phyloP scores from a whole-genome alignment of 2,888 invertebrate species.

The Macrosoma leucophasiata region DNA sequence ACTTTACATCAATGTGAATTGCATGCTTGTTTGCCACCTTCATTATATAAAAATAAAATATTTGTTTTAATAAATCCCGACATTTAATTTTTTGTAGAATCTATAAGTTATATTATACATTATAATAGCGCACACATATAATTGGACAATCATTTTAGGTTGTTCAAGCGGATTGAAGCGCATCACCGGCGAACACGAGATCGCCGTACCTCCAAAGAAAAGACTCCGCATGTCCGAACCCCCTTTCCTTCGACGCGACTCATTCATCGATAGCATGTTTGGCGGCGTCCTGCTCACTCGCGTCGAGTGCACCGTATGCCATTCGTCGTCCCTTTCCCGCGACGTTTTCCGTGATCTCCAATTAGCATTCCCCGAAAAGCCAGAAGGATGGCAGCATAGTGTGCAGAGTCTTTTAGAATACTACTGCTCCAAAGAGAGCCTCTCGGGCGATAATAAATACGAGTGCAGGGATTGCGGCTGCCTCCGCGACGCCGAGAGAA shows the following conservation, averaged over 20 bases:
- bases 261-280: constrained; percentile 80
- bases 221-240: constrained; percentile 40
- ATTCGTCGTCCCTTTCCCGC: constrained; percentile 81
- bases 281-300: constrained; percentile 85
- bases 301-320: constrained; percentile 83
- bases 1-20: no score
- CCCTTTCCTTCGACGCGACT: constrained; percentile 41
- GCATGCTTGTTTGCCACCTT: no score
- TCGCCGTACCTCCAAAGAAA: constrained; percentile 35
- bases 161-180: no score
- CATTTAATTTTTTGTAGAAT: neutral
- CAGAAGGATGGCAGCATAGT: constrained; percentile 65
- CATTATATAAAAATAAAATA: no score
- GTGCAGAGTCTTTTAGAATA: constrained; percentile 87
- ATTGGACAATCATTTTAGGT: no score
- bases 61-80: constrained; percentile 3
- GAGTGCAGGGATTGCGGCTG: constrained; percentile 84
- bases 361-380: constrained; percentile 81
- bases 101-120: neutral
- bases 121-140: neutral
- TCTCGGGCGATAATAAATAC: constrained; percentile 88
- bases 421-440: constrained; percentile 84
- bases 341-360: constrained; percentile 89
- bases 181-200: constrained; percentile 25
- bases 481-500: constrained; percentile 83